Evolutionary conservation across 2,113 vertebrate genomes (phyloP).

Genomic region (Lasiurus cinereus): DNA sequence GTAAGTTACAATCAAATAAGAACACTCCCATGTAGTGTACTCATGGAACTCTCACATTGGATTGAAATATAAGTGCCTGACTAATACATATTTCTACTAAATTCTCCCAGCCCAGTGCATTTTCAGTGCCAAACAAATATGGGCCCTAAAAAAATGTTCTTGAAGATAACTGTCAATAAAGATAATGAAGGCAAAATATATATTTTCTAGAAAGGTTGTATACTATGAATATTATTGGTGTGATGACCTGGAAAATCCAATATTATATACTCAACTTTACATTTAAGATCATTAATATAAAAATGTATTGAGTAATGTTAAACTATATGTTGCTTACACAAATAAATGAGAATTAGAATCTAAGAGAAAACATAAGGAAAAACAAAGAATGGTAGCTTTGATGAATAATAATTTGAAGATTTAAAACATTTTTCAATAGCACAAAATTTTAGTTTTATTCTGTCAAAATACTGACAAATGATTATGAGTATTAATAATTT

Average conservation of each 20-base stretch:
- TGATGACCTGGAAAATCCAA: constrained; percentile 21
- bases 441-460: constrained; percentile 44
- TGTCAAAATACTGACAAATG: constrained; percentile 42
- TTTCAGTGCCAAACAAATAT: not conserved
- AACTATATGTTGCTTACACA: constrained; percentile 35
- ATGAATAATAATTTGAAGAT: constrained; percentile 56
- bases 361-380: constrained; percentile 14
- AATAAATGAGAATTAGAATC: constrained; percentile 14
- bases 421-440: constrained; percentile 3
- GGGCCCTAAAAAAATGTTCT: not conserved
- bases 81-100: not conserved
- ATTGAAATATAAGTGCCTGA: not conserved
- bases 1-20: not conserved
- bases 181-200: constrained; percentile 5
- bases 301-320: not conserved
- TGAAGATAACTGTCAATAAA: constrained; percentile 4
- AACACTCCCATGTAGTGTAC: not conserved
- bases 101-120: not conserved
- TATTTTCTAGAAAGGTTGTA: constrained; percentile 24
- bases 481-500: constrained; percentile 20
- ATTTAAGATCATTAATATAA: constrained; percentile 53
- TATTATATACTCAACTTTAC: not conserved
- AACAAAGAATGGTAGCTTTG: not conserved
- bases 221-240: not conserved
- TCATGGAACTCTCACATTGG: not conserved